Evolutionary conservation across 2,888 invertebrate species (phyloP).

Genomic region (Cheilosia grossa): DNA sequence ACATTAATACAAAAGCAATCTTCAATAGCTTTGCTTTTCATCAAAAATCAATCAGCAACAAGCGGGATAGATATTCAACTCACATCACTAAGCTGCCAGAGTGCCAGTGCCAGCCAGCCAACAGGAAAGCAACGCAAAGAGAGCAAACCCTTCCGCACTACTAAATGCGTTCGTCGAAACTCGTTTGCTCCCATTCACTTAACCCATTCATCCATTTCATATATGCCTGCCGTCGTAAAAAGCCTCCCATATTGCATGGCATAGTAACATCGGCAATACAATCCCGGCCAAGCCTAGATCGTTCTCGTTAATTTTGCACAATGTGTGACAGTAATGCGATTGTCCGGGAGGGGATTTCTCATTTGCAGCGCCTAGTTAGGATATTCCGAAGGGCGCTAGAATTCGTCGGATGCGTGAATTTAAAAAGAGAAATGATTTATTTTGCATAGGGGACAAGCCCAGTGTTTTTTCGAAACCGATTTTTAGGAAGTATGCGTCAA

Average conservation of each 20-base stretch:
- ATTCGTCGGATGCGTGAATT: neutral
- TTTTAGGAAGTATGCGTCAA: no score
- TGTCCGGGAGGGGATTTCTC: slow-evolving; percentile 38
- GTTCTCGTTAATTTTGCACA: slow-evolving; percentile 60
- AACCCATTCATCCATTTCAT: slow-evolving; percentile 70
- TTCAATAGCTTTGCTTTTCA: slow-evolving; percentile 61
- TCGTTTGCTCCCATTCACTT: slow-evolving; percentile 68
- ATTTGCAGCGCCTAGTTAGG: neutral
- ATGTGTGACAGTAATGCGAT: slow-evolving; percentile 58
- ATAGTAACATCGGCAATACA: slow-evolving; percentile 48
- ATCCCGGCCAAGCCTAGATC: slow-evolving; percentile 68
- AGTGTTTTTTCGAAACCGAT: no score
- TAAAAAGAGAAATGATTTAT: no score
- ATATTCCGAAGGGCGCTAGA: neutral
- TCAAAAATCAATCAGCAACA: slow-evolving; percentile 66
- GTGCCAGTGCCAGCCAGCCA: neutral
- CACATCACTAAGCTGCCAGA: slow-evolving; percentile 1
- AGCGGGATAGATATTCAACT: slow-evolving; percentile 18
- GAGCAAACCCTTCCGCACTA: slow-evolving; percentile 44
- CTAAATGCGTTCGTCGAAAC: slow-evolving; percentile 33
- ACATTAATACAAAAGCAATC: slow-evolving; percentile 59
- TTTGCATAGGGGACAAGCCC: no score
- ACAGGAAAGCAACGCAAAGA: slow-evolving; percentile 4
- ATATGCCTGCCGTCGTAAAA: slow-evolving; percentile 34
- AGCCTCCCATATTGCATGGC: slow-evolving; percentile 24